Evolutionary conservation across 1,140 invertebrate species (phyloP), one percentile per base, ranked within the genome.

Genomic region (Drosophila orosa): DNA sequence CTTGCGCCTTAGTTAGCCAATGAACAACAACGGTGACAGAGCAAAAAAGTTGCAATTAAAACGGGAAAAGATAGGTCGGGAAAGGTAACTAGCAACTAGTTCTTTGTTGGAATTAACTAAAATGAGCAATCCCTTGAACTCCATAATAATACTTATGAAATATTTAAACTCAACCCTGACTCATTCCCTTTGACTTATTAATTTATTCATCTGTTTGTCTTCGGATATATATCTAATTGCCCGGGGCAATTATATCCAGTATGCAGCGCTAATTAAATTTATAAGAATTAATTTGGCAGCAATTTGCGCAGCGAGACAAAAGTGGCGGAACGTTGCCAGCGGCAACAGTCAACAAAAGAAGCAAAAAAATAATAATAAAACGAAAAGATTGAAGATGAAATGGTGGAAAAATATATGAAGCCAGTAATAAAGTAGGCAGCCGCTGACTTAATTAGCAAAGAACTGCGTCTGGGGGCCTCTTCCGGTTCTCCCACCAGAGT

Each of bases 251-350:
- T 48, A 45, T 74, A 61, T 40, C 60, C 62, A 59, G 55, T 19
- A 66, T 68, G 74, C 78, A 72, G 48, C 6, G 71, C 78, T 90
- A 90, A 90, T 90, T 85, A 90, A 90, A 89, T 90, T 90, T 89
- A 82, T 74, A 77, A 79, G 68, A 90, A 87, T 80, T 90, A 87
- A 90, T 90, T 90, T 87, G 67, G 74, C 35, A 44, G 57, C 74
- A 65, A 75, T 71, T 63, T 71, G 68, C 66, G 48, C 42, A 47
- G 48, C 62, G 31, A 82, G 66, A 82, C 78, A 66, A 73, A 72
- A 72, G 73, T 65, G 66, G 37, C 52, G 66, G 76, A 80, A 60
- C 29, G 65, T 87, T 66, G 83, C 83, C 67, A 39, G 17, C 25
- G 65, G 83, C 83, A 71, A 73, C 83, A 39, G 29, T 48, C 52